Evolutionary conservation across 1,140 invertebrate genomes (phyloP).

Genomic region (Melanaphis sacchari): DNA sequence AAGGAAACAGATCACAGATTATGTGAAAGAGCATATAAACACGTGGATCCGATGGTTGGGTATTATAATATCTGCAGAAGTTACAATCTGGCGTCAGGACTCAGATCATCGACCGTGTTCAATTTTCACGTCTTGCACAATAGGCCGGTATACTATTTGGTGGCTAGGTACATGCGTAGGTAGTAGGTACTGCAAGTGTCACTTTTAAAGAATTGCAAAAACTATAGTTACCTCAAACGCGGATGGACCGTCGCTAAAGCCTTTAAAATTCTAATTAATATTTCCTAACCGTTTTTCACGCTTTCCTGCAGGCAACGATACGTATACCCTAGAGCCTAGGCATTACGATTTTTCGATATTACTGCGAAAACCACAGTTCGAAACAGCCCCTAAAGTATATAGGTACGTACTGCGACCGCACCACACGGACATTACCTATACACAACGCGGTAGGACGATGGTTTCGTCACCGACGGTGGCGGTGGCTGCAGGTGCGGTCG

Average conservation of each 20-base stretch:
- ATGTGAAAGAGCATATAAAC: neutral
- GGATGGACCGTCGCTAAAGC: too few relatives aligned
- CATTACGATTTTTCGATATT: neutral
- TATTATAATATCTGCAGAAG: neutral
- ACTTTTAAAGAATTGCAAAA: too few relatives aligned
- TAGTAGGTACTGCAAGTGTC: too few relatives aligned
- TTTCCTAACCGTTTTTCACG: neutral
- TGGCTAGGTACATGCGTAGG: too few relatives aligned
- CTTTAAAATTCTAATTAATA: too few relatives aligned
- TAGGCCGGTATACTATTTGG: too few relatives aligned
- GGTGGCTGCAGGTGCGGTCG: too few relatives aligned
- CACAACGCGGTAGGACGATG: neutral
- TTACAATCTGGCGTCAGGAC: neutral
- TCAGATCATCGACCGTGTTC: neutral
- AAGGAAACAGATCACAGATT: neutral
- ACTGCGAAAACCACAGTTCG: neutral
- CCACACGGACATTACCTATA: too few relatives aligned
- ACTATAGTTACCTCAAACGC: too few relatives aligned
- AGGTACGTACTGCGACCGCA: too few relatives aligned
- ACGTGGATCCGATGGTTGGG: neutral
- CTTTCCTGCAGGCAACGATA: neutral
- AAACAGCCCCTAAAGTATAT: neutral
- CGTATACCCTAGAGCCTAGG: too few relatives aligned
- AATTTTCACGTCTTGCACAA: neutral
- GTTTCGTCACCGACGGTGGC: neutral